A percentile compares a stretch with the other conserved stretches of the same genome.
These are phyloP conservation scores for Metellina segmentata DNA, from an alignment of 2,888 invertebrate species.

Conservation along the genomic window DNA sequence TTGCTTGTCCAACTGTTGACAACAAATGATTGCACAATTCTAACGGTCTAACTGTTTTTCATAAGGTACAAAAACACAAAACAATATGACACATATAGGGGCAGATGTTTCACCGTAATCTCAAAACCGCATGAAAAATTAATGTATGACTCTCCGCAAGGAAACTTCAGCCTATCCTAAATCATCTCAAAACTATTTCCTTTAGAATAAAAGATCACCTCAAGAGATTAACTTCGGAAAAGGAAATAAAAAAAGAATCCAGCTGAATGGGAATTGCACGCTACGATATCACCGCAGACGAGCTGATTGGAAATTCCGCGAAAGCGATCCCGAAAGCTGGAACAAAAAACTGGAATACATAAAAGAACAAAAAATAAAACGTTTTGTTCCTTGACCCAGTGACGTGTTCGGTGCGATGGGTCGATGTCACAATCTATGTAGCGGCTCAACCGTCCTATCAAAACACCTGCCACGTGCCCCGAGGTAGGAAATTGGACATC, in stretches of 20 bases:
- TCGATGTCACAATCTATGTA: constrained; percentile 17
- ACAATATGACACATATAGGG: not conserved
- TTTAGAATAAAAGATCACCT: not conserved
- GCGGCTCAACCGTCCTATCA: not conserved
- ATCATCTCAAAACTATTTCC: not conserved
- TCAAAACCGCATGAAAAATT: not conserved
- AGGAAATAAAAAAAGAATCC: not conserved
- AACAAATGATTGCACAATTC: too few species aligned
- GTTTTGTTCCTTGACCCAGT: constrained; percentile 52
- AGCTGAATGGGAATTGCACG: constrained; percentile 27
- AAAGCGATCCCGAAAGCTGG: not conserved
- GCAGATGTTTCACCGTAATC: not conserved
- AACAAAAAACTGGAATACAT: not conserved
- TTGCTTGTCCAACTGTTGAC: too few species aligned
- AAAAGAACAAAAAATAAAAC: not conserved
- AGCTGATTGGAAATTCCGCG: constrained; percentile 25
- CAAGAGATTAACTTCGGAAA: not conserved
- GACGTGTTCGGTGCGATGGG: constrained; percentile 37
- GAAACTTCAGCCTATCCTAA: not conserved
- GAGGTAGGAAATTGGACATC: not conserved
- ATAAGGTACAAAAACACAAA: too few species aligned
- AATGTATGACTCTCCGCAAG: not conserved
- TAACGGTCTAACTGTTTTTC: too few species aligned
- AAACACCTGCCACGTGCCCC: constrained; percentile 24
- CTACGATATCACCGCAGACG: not conserved